Conservation (phyloP, 1,140 invertebrate genomes). For the Orchestia grillus region DNA sequence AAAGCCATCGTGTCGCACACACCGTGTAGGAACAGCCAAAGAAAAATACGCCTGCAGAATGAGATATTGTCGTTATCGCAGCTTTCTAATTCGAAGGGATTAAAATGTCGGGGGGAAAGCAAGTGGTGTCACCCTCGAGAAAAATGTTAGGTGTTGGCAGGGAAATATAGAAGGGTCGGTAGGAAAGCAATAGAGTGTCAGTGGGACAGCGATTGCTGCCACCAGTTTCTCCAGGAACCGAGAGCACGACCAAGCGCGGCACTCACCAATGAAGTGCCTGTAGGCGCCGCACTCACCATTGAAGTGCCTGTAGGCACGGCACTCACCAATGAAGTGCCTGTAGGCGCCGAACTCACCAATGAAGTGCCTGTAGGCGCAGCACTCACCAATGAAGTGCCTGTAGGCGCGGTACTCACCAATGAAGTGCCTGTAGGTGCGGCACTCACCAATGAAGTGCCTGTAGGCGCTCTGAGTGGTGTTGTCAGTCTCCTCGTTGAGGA, state of each 20-base stretch:
- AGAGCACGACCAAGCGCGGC: slow-evolving; percentile 75
- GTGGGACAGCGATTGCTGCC: no score
- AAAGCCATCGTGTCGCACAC: no score
- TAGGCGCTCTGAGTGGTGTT: slow-evolving; percentile 77
- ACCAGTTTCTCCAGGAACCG: slow-evolving; percentile 71
- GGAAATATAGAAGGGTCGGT: no score
- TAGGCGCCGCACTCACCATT: slow-evolving; percentile 69
- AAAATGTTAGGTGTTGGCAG: no score
- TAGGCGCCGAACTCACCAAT: slow-evolving; percentile 69
- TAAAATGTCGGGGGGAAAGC: no score
- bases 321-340: neutral
- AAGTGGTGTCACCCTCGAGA: no score
- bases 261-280: slow-evolving; percentile 69
- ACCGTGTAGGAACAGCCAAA: no score
- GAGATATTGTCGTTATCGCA: no score
- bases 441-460: slow-evolving; percentile 77
- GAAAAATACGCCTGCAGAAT: no score
- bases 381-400: slow-evolving; percentile 69
- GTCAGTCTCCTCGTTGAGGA: slow-evolving; percentile 78
- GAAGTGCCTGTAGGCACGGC: neutral
- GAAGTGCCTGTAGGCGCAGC: neutral
- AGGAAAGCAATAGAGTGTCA: no score
- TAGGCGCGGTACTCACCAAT: slow-evolving; percentile 69
- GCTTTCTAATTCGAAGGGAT: no score
- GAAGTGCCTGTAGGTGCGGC: neutral